These are phyloP conservation scores for Mactromeris polynyma DNA, from an alignment of 2,888 invertebrate genomes.

Conservation along the genomic window DNA sequence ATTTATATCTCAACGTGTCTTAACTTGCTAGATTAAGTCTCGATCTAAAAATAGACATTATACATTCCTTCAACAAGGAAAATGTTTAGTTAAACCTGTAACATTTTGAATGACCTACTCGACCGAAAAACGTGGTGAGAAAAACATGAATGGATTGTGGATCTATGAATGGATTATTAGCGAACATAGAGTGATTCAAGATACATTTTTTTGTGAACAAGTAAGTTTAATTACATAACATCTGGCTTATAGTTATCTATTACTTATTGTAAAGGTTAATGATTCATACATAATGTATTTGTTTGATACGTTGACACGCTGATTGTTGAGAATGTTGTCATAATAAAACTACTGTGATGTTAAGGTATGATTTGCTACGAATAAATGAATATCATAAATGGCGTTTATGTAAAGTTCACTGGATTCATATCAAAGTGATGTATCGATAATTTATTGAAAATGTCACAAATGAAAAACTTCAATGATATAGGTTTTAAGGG, in stretches of 20 bases:
- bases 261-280: not conserved
- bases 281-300: not conserved
- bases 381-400: not conserved
- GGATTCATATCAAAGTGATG: not conserved
- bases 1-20: not conserved
- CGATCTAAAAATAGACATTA: not conserved
- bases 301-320: not conserved
- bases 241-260: not conserved
- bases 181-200: not conserved
- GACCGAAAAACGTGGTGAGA: not conserved
- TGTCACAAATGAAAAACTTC: not conserved
- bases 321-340: not conserved
- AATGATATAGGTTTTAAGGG: not conserved
- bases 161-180: not conserved
- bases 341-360: not conserved
- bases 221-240: constrained; percentile 6
- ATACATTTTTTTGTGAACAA: not conserved
- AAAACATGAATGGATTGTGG: not conserved
- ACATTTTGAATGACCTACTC: not conserved
- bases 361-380: not conserved
- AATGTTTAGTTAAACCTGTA: not conserved
- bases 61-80: not conserved
- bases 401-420: not conserved
- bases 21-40: not conserved
- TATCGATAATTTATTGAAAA: not conserved